Percentiles rank a stretch among this genome's conserved stretches.
Conservation (phyloP, 2,113 vertebrate species). For the Antennarius striatus region DNA sequence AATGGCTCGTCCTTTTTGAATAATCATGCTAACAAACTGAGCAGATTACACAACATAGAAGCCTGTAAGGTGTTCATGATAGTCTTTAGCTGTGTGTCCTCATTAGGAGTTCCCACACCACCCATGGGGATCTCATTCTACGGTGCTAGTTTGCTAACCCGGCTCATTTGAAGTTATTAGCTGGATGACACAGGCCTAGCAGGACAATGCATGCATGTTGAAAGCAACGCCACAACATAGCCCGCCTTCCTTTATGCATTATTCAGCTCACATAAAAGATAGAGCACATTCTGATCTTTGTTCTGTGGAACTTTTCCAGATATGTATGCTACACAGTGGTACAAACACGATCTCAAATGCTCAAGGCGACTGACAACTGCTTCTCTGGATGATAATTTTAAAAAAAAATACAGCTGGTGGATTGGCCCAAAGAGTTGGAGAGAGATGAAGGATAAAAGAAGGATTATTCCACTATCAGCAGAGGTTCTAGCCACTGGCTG, state of each 20-base stretch:
- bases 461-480: constrained; percentile 69
- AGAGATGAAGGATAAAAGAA: constrained; percentile 54
- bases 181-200: constrained; percentile 4
- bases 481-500: constrained; percentile 54
- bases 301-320: constrained; percentile 7
- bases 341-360: constrained; percentile 11
- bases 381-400: constrained; percentile 59
- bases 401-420: constrained; percentile 60
- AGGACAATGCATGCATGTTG: constrained; percentile 6
- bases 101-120: constrained; percentile 33
- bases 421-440: constrained; percentile 48
- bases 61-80: too few relatives aligned
- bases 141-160: constrained; percentile 21
- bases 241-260: constrained; percentile 31
- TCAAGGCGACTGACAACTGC: constrained; percentile 19
- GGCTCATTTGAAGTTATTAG: constrained; percentile 40
- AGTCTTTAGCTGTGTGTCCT: constrained; percentile 8
- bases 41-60: not conserved
- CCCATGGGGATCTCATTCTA: constrained; percentile 28
- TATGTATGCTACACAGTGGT: not conserved
- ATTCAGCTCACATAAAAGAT: constrained; percentile 30
- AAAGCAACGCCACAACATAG: not conserved
- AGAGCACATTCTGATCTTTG: constrained; percentile 29
- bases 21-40: not conserved
- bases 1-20: too few relatives aligned